Base-by-base conservation (phyloP, 2,797 vertebrate species). In the Malurus splendens region DNA sequence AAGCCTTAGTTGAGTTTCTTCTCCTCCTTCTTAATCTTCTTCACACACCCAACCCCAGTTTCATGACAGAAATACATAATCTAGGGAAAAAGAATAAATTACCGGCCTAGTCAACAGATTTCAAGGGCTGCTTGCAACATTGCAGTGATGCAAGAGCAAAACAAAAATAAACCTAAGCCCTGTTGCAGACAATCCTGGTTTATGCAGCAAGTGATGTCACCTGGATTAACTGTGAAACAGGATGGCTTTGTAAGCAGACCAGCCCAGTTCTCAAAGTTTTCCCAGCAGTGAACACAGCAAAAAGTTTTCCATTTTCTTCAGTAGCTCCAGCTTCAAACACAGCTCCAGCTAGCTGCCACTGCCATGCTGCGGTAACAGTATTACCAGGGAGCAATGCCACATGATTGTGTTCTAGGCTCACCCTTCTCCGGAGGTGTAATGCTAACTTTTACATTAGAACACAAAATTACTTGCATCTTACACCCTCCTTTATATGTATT, bases 381-480 rank as follows among this genome's bases (percentile, higher is more conserved):
- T 36, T 51, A 32, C 18, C 7, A 48, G 20, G 17, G 25, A 51
- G 14, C 57, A 59, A 12, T 7, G 18, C 4, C 22, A 19, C 13
- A 4, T 11, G 18, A 4, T 0, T 13, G 19, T 22, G 45, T 36
- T 59, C 14, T 47, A 23, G 25, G 11, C 19, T 79, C 25, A 22
- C 50, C 6, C 3, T 2, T 3, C 9, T 24, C 4, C 14, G 0
- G 0, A 59, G 36, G 33, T 79, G 33, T 7, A 72, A 56, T 14
- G 19, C 42, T 67, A 4, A 23, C 36, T 52, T 50, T 71, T 67
- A 71, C 75, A 30, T 19, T 22, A 24, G 45, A 74, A 62, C 27
- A 59, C 24, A 62, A 27, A 67, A 13, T 32, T 32, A 24, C 4
- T 57, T 73, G 14, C 20, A 38, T 22, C 13, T 57, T 70, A 33